Conservation (phyloP, 2,888 invertebrate species). For the Tetropium fuscum region DNA sequence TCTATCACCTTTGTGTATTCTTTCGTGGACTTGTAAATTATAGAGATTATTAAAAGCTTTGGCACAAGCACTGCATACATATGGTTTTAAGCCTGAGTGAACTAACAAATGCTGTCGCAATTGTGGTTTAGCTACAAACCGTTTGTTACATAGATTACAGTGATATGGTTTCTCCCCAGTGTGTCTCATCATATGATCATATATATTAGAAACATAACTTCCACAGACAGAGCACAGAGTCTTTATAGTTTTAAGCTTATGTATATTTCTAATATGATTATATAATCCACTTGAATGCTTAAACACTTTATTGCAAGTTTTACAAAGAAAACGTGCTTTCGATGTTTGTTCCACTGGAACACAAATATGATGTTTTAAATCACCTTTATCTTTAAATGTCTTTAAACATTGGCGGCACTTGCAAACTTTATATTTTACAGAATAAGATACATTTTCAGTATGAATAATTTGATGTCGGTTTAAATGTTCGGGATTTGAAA, state of each 20-base stretch:
- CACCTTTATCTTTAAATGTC: conserved; percentile 50
- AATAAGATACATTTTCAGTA: conserved; percentile 56
- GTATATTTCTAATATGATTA: conserved; percentile 50
- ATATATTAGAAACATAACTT: conserved; percentile 53
- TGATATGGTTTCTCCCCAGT: conserved; percentile 50
- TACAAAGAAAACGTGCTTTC: conserved; percentile 44
- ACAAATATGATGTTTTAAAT: conserved; percentile 49
- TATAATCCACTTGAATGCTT: conserved; percentile 50
- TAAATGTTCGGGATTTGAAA: conserved; percentile 57
- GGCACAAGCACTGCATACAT: conserved; percentile 55
- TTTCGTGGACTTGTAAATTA: conserved; percentile 58
- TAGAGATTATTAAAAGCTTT: conserved; percentile 57
- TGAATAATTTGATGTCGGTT: conserved; percentile 55
- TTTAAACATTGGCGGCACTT: conserved; percentile 52
- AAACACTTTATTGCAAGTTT: conserved; percentile 55
- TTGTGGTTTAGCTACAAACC: conserved; percentile 51
- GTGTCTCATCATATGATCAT: conserved; percentile 55
- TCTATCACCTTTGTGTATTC: conserved; percentile 56
- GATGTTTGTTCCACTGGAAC: conserved; percentile 42
- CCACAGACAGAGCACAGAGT: conserved; percentile 56
- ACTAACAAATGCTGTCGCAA: conserved; percentile 54
- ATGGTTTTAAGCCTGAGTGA: conserved; percentile 56
- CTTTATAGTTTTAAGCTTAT: conserved; percentile 49
- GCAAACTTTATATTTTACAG: conserved; percentile 53
- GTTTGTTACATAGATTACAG: conserved; percentile 54